Evolutionary conservation across 2,113 vertebrate genomes (phyloP).

Genomic region (Oophaga pumilio): DNA sequence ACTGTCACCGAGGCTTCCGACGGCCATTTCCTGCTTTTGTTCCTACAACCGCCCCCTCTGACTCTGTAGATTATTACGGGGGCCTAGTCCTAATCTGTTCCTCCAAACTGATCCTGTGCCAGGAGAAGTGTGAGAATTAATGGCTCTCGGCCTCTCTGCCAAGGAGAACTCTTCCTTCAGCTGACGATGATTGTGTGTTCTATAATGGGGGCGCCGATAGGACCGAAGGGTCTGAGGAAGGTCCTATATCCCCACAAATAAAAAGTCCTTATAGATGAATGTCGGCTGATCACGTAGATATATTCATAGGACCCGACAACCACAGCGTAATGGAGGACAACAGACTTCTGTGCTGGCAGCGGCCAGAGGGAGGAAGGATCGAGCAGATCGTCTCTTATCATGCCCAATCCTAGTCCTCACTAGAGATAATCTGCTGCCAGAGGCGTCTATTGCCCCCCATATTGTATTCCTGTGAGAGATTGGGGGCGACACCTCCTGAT

Average conservation of each 20-base stretch:
- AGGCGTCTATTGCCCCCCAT: no score
- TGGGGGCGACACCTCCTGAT: neutral
- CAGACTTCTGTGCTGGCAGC: no score
- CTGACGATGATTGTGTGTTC: neutral
- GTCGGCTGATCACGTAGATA: no score
- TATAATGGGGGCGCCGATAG: neutral
- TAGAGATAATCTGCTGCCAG: no score
- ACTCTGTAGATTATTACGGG: neutral
- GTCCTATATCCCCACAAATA: neutral
- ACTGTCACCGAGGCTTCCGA: conserved; percentile 18
- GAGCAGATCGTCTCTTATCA: no score
- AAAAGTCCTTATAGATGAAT: neutral
- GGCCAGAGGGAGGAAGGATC: no score
- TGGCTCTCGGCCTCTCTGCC: neutral
- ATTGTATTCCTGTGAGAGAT: neutral
- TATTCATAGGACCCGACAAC: no score
- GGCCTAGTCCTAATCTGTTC: neutral
- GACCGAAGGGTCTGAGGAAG: neutral
- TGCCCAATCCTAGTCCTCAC: no score
- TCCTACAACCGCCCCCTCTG: conserved; percentile 4
- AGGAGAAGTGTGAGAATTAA: conserved; percentile 2
- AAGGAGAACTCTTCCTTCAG: neutral
- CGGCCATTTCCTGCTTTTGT: conserved; percentile 44
- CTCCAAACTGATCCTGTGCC: neutral
- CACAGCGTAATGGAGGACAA: no score